Evolutionary conservation across 2,113 vertebrate species (phyloP).

Genomic region (Rhinoptilus africanus): DNA sequence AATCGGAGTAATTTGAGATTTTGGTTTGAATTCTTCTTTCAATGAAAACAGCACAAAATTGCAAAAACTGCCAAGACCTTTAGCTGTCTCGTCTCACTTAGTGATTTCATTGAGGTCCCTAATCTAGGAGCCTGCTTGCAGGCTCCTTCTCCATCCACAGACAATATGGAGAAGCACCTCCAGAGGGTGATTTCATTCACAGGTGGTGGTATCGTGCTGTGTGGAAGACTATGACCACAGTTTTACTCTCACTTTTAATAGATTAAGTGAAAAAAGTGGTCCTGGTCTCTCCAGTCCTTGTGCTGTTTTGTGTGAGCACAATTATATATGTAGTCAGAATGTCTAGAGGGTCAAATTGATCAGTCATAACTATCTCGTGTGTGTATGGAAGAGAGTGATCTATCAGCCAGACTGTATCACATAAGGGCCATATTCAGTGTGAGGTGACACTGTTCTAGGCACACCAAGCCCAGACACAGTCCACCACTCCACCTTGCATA

Average conservation of each 20-base stretch:
- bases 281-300: background rate
- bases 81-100: background rate
- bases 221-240: background rate
- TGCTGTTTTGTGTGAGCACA: background rate
- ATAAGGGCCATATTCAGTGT: accelerated
- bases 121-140: background rate
- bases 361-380: accelerated
- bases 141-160: background rate
- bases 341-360: background rate
- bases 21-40: background rate
- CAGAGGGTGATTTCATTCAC: background rate
- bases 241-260: background rate
- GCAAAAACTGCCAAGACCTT: background rate
- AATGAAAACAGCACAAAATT: background rate
- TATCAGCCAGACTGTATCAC: background rate
- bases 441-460: background rate
- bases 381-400: background rate
- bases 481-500: background rate
- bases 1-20: background rate
- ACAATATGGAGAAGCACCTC: accelerated
- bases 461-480: background rate
- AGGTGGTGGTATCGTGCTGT: background rate
- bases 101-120: background rate
- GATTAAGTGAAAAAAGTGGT: background rate
- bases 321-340: background rate